A percentile compares a stretch with the other conserved stretches of the same genome.
These are phyloP conservation scores for Cydia pomonella DNA, from an alignment of 1,140 invertebrate species.

Conservation along the genomic window DNA sequence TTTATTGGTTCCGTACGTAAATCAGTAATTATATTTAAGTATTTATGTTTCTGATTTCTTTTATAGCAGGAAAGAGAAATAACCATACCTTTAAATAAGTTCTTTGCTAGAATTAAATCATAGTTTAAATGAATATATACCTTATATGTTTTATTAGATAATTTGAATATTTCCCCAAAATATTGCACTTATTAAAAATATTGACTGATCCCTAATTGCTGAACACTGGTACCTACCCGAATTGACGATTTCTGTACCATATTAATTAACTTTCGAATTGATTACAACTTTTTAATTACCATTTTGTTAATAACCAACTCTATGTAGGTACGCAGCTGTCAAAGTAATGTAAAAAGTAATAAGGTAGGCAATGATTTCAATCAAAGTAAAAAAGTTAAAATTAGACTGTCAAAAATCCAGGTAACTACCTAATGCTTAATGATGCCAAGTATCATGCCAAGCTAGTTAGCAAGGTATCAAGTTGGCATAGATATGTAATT, in stretches of 20 bases:
- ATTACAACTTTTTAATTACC: slow-evolving; percentile 36
- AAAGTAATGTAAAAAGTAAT: slow-evolving; percentile 24
- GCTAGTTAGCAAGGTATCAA: slow-evolving; percentile 20
- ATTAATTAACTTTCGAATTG: slow-evolving; percentile 45
- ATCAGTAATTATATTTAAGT: slow-evolving; percentile 8
- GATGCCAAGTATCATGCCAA: slow-evolving; percentile 7
- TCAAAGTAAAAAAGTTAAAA: slow-evolving; percentile 4
- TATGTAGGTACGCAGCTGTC: slow-evolving; percentile 20
- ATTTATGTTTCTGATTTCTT: neutral
- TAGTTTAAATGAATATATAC: no score
- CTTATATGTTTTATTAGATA: no score
- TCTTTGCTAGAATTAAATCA: neutral
- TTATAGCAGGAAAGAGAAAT: neutral
- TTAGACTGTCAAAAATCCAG: slow-evolving; percentile 14
- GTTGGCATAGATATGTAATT: neutral
- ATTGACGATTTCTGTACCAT: slow-evolving; percentile 29
- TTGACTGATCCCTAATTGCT: neutral
- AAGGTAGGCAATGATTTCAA: slow-evolving; percentile 23
- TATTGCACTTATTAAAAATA: neutral
- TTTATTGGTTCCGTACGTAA: slow-evolving; percentile 22
- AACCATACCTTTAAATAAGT: neutral
- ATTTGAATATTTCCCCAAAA: no score
- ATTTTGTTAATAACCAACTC: slow-evolving; percentile 30
- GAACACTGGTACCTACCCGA: slow-evolving; percentile 26
- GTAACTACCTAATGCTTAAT: neutral